Conservation (phyloP, 2,113 vertebrate species). For the Halcyon malimbica region DNA sequence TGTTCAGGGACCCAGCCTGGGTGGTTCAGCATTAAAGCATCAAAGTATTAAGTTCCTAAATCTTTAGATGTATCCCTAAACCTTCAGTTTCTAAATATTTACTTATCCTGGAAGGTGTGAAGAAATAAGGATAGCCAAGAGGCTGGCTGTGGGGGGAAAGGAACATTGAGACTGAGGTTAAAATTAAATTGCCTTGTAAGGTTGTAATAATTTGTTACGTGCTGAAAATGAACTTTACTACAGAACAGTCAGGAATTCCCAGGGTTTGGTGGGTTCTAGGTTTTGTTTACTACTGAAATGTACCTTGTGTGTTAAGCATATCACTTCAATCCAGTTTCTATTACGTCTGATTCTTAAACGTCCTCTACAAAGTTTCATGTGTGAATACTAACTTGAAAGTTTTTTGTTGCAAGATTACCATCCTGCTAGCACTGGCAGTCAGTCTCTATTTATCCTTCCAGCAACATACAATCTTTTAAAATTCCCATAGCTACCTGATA, state of each 20-base stretch:
- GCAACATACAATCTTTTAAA: not conserved
- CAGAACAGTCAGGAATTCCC: not conserved
- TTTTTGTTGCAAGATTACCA: not conserved
- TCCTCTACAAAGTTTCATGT: not conserved
- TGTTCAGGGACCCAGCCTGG: not conserved
- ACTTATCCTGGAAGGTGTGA: not conserved
- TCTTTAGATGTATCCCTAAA: not conserved
- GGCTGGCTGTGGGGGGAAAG: not conserved
- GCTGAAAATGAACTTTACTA: not conserved
- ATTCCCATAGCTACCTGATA: slow-evolving; percentile 24
- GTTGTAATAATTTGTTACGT: not conserved
- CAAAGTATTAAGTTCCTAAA: not conserved
- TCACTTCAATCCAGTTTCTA: not conserved
- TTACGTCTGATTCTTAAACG: not conserved
- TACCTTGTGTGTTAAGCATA: not conserved
- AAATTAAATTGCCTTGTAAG: not conserved
- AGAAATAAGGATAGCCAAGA: not conserved
- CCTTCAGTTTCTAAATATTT: not conserved
- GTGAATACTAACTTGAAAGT: not conserved
- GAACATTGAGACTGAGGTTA: not conserved
- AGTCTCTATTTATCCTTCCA: not conserved
- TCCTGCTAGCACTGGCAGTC: not conserved
- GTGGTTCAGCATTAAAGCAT: not conserved
- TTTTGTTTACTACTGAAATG: not conserved
- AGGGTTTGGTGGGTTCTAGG: not conserved